Evolutionary conservation across 92 coral and sea anemone genomes (phyloP), one percentile per base, ranked within the genome.

Genomic region (Galaxea fascicularis): DNA sequence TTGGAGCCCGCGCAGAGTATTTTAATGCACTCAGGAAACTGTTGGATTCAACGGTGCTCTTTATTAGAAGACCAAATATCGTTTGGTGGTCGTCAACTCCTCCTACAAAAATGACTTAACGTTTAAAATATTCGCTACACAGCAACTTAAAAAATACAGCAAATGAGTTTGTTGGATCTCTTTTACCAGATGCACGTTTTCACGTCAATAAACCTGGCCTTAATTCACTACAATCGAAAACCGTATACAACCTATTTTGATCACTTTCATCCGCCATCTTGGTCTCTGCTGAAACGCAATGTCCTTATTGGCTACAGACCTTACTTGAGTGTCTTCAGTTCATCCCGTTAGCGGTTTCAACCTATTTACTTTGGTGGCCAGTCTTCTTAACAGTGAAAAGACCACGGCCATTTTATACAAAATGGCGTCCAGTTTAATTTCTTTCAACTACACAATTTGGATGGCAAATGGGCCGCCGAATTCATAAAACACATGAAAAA

Each of bases 391-490:
- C 8, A 7, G 69, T 4, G 28, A 10, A 15, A 52, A 52, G 10
- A 52, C 58, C 58, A 4, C 69, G 35, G 69, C 69, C 69, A n/a
- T 28, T 63, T 28, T 28, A 13, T 4, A 22, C 69, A 63, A 63
- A 63, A 63, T 63, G 69, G 69, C 15, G 69, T 30, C 69, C 69
- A 63, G n/a, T 63, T 63, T n/a, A 63, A 28, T 63, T 63, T 10
- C 69, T 63, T 3, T 22, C 12, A 11, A 22, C 14, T 9, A 22
- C 4, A 30, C 27, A 9, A 22, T 63, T 63, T 63, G 4, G 6
- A 63, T 9, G 5, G 69, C 28, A 17, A 63, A 63, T 30, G 69
- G 69, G 69, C 29, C 35, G 69, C 69, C 69, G 29, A 28, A 63
- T 63, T 63, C 69, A 22, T 63, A 4, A 63, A n/a, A 28, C 24